Base-by-base conservation (phyloP, 92 coral and sea anemone genomes). In the Porites cylindrica region DNA sequence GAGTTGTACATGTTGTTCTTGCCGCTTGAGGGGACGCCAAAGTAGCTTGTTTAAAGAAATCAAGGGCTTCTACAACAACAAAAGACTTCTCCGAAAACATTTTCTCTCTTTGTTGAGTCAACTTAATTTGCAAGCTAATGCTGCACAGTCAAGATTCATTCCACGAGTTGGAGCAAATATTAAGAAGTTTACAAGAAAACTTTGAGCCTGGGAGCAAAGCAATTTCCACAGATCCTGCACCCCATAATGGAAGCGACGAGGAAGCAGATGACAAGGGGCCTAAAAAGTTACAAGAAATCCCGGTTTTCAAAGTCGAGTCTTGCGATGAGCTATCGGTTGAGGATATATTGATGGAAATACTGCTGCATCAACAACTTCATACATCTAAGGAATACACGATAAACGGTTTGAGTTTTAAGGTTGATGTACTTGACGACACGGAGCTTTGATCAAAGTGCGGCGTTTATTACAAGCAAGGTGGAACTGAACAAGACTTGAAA, bases 71-170 rank as follows among this genome's bases (percentile, higher is more conserved):
- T 38, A 4, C 47, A 38, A 38, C 14, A 19, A 58, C 17, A 71
- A 23, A 23, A 13, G 24, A 66, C 23, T 66, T n/a, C 21, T 23
- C 9, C 32, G 3, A 6, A 19, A 18, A 23, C 11, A 26, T 18
- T 47, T 70, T 13, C 29, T 20, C 10, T 11, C 51, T 29, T 10
- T 24, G 72, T 2, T n/a, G 10, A 32, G 12, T 10, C 32, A 29
- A 38, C 13, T 32, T 12, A 10, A 32, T 19, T 20, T n/a, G 6
- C 50, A 54, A 56, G 16, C 61, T 29, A 11, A 82, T 82, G 86
- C n/a, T 82, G n/a, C 86, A 61, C n/a, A 71, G 77, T 58, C 86
- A 82, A 56, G 86, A 69, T 47, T 82, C 86, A 1, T 82, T 82
- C 59, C 77, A 82, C 59, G 86, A 82, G 17, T 71, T 82, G 56